Evolutionary conservation across 2,797 vertebrate species (phyloP).

Genomic region (Mormyrus proboscirostris): DNA sequence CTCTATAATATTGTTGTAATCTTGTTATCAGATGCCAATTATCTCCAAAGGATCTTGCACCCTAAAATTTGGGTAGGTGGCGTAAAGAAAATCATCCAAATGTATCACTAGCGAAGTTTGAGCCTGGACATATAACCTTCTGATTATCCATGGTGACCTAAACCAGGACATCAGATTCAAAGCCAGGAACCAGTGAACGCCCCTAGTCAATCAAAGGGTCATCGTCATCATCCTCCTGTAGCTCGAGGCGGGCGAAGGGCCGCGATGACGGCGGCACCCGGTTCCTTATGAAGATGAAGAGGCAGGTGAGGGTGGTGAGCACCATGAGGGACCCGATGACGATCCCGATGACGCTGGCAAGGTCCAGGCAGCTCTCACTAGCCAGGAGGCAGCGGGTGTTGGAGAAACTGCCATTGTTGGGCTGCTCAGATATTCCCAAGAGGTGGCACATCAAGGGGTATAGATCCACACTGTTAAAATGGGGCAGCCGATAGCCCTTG

Average conservation of each 20-base stretch:
- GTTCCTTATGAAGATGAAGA: slow-evolving; percentile 60
- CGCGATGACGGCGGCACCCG: slow-evolving; percentile 31
- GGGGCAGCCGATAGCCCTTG: slow-evolving; percentile 51
- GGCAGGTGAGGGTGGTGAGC: slow-evolving; percentile 60
- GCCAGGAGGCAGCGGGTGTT: slow-evolving; percentile 66
- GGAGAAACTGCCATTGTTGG: slow-evolving; percentile 80
- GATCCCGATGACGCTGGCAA: slow-evolving; percentile 63
- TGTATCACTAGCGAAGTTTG: neutral
- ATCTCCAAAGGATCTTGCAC: neutral
- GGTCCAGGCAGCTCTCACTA: slow-evolving; percentile 62
- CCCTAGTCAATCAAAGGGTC: slow-evolving; percentile 69
- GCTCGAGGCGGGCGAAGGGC: slow-evolving; percentile 69
- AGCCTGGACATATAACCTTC: neutral
- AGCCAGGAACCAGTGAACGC: neutral
- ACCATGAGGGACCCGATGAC: slow-evolving; percentile 69
- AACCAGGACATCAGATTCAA: neutral
- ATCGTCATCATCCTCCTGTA: slow-evolving; percentile 68
- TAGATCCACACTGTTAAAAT: slow-evolving; percentile 74
- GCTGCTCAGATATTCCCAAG: slow-evolving; percentile 62
- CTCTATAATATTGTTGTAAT: neutral
- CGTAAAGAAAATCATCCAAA: neutral
- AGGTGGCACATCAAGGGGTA: slow-evolving; percentile 93
- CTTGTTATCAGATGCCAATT: neutral
- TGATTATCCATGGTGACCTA: neutral
- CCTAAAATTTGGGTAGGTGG: neutral